These are phyloP conservation scores for Panorpa germanica DNA, from an alignment of 2,888 invertebrate species.

Conservation along the genomic window DNA sequence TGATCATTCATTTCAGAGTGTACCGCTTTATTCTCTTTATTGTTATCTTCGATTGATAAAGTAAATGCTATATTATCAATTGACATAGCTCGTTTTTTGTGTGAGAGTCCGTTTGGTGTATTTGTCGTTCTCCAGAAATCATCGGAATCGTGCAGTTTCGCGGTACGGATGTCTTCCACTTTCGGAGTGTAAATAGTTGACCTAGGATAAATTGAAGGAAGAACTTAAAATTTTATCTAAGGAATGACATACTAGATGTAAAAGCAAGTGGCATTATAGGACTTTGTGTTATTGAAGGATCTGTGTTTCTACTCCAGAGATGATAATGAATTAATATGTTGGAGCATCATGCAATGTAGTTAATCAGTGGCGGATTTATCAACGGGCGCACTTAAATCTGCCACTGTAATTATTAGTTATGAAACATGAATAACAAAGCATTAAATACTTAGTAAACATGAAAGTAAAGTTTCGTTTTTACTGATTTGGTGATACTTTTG, in stretches of 20 bases:
- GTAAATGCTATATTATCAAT: conserved; percentile 38
- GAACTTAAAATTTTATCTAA: conserved; percentile 12
- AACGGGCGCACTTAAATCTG: too few species aligned
- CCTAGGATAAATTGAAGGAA: conserved; percentile 21
- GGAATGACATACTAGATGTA: conserved; percentile 8
- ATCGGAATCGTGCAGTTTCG: conserved; percentile 25
- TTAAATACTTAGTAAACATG: too few species aligned
- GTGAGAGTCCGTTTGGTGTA: conserved; percentile 17
- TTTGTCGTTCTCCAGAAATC: conserved; percentile 27
- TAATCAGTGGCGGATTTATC: too few species aligned
- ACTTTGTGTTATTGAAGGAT: neutral
- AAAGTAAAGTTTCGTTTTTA: neutral
- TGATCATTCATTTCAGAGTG: conserved; percentile 14
- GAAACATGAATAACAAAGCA: too few species aligned
- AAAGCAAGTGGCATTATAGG: neutral
- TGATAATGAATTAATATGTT: too few species aligned
- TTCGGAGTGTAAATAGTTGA: conserved; percentile 52
- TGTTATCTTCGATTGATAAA: conserved; percentile 16
- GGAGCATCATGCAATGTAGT: too few species aligned
- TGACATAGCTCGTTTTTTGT: conserved; percentile 34
- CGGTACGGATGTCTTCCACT: conserved; percentile 34
- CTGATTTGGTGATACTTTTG: conserved; percentile 1
- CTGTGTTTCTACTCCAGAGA: too few species aligned
- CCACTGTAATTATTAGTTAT: too few species aligned
- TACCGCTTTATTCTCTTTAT: conserved; percentile 22